Evolutionary conservation across 2,113 vertebrate species (phyloP).

Genomic region (Charadrius vociferus): DNA sequence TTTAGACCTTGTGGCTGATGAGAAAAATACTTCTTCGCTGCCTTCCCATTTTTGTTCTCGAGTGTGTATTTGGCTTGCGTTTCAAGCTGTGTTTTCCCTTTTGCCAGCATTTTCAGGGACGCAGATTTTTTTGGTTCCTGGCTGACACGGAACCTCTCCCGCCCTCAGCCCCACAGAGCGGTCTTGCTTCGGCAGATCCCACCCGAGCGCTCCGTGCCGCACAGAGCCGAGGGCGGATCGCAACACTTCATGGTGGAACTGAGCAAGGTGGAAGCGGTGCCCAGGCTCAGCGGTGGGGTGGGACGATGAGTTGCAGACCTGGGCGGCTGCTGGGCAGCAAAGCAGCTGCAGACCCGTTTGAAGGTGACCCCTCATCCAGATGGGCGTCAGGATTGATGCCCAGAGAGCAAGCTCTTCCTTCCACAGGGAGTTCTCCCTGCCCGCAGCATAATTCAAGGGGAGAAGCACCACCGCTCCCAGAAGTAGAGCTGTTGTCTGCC

Average conservation of each 20-base stretch:
- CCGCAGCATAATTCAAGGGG: background rate
- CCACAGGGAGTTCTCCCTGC: no score
- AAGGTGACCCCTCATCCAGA: background rate
- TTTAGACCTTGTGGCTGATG: background rate
- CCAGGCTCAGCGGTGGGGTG: background rate
- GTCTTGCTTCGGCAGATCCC: background rate
- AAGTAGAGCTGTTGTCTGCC: background rate
- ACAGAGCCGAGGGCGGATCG: background rate
- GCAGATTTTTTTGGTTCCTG: background rate
- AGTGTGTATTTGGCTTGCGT: background rate
- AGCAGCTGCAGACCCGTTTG: background rate
- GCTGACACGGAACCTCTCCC: background rate
- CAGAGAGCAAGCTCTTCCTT: no score
- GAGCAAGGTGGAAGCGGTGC: background rate
- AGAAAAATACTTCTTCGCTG: background rate
- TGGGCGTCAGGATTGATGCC: background rate
- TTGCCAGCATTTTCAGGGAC: background rate
- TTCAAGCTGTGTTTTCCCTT: background rate
- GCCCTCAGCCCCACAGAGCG: background rate
- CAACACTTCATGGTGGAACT: background rate
- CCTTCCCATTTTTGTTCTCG: background rate
- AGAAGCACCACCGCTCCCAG: background rate
- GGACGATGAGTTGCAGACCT: background rate
- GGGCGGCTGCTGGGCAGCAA: accelerated
- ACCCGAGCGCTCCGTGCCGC: background rate